A percentile compares a stretch with the other conserved stretches of the same genome.
Evolutionary conservation across 2,113 vertebrate genomes (phyloP).

Genomic region (Actenoides hombroni): DNA sequence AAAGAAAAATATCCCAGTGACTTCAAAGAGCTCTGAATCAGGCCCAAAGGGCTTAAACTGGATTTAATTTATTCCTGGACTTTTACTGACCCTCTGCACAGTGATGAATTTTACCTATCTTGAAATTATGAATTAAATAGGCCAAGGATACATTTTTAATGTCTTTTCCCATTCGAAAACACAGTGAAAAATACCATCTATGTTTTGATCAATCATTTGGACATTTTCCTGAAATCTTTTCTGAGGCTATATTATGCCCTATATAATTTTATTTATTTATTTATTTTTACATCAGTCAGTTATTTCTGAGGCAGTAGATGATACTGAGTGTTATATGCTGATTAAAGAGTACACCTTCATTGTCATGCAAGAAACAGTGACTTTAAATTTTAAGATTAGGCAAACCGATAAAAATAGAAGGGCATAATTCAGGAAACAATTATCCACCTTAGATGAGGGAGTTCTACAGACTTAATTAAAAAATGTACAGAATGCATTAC

Average conservation of each 20-base stretch:
- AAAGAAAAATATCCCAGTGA: not conserved
- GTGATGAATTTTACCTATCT: not conserved
- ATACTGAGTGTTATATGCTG: not conserved
- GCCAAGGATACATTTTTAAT: not conserved
- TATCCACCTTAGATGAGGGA: constrained; percentile 47
- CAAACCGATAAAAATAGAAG: constrained; percentile 39
- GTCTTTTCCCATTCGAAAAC: not conserved
- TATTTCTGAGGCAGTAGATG: not conserved
- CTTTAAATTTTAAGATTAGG: constrained; percentile 15
- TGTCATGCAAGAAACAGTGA: not conserved
- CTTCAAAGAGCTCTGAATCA: not conserved
- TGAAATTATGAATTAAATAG: not conserved
- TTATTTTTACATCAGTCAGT: not conserved
- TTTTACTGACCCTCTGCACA: not conserved
- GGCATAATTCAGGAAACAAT: constrained; percentile 43
- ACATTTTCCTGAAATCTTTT: not conserved
- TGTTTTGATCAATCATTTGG: not conserved
- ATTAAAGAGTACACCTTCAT: not conserved
- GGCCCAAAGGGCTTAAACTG: not conserved
- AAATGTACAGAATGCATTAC: constrained; percentile 46
- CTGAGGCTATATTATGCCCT: not conserved
- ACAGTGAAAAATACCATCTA: not conserved
- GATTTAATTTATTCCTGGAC: constrained; percentile 1
- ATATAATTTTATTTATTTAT: not conserved
- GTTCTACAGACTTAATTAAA: constrained; percentile 60